Conservation (phyloP, 2,888 invertebrate species). For the Nephrocerus scutellatus region DNA sequence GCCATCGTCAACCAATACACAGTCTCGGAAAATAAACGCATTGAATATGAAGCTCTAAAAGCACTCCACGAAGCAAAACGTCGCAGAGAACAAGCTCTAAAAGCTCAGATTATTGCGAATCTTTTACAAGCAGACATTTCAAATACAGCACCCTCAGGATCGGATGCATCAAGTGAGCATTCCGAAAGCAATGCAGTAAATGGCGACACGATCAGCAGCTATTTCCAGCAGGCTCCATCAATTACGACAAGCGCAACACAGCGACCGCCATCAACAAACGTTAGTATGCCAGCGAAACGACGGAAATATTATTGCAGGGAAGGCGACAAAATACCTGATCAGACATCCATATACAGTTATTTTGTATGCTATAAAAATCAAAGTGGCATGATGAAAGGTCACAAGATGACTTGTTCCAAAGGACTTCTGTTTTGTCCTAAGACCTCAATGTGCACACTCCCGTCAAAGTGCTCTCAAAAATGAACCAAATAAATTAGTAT, state of each 20-base stretch:
- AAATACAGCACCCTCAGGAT: conserved; percentile 22
- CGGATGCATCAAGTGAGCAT: conserved; percentile 8
- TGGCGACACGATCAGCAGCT: conserved; percentile 27
- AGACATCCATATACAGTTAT: conserved; percentile 47
- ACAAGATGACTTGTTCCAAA: conserved; percentile 49
- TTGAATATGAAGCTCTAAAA: conserved; percentile 40
- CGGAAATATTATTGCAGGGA: conserved; percentile 46
- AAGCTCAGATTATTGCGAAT: conserved; percentile 38
- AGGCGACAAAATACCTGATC: conserved; percentile 49
- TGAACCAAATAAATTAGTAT: too few relatives aligned
- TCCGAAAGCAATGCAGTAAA: conserved; percentile 20
- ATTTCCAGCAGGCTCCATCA: conserved; percentile 24
- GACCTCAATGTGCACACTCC: conserved; percentile 47
- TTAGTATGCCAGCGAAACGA: conserved; percentile 28
- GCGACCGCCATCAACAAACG: too few relatives aligned
- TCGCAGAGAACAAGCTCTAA: conserved; percentile 34
- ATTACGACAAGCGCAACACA: conserved; percentile 8
- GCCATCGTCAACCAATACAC: conserved; percentile 29
- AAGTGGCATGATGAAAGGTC: conserved; percentile 44
- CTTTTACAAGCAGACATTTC: too few relatives aligned
- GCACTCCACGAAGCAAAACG: conserved; percentile 40
- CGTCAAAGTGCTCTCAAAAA: conserved; percentile 38
- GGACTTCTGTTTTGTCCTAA: conserved; percentile 48
- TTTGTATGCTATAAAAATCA: conserved; percentile 49
- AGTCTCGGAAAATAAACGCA: conserved; percentile 35